Evolutionary conservation across 2,113 vertebrate genomes (phyloP).

Genomic region (Oreocharis arfaki): DNA sequence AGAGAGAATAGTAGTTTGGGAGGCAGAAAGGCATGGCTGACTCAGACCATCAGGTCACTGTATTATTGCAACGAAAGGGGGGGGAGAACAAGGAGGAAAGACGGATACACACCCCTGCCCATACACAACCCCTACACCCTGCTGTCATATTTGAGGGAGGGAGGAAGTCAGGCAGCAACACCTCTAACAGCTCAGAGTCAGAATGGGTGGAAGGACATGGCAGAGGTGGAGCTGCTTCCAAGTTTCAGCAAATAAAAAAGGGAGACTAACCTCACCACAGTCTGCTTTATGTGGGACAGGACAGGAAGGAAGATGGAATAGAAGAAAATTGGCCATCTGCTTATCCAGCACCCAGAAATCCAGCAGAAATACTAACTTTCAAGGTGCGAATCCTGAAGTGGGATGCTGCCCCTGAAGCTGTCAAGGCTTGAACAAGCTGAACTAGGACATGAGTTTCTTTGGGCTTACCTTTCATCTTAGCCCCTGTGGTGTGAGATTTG

Average conservation of each 20-base stretch:
- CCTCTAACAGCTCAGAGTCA: neutral
- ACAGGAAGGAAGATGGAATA: neutral
- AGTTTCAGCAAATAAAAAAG: neutral
- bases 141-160: neutral
- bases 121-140: neutral
- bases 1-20: neutral
- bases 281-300: neutral
- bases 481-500: fast-evolving
- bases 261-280: neutral
- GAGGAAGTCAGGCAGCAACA: neutral
- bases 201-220: neutral
- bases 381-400: neutral
- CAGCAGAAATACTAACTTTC: neutral
- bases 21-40: neutral
- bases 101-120: neutral
- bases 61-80: neutral
- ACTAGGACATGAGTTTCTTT: neutral
- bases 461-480: neutral
- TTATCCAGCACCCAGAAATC: neutral
- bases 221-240: neutral
- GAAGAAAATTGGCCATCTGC: neutral
- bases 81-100: neutral
- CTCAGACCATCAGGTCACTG: neutral
- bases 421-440: neutral
- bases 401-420: neutral